phyloP scores from a whole-genome alignment of 2,797 vertebrate species.

The Macropus fuliginosus region DNA sequence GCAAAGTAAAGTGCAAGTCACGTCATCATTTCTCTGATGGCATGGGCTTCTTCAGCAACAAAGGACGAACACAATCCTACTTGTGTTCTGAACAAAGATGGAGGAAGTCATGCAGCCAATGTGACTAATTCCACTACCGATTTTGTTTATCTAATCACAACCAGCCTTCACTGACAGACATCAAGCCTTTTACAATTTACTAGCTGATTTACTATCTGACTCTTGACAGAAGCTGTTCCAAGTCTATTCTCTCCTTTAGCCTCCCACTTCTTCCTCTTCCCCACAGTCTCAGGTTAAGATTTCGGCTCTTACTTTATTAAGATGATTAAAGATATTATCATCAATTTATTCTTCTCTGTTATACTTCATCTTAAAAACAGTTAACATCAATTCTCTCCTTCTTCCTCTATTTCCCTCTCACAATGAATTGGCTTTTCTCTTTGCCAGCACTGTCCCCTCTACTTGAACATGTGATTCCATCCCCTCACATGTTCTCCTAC shows the following conservation, averaged over 20 bases:
- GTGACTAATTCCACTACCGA: not conserved
- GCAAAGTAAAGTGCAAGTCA: no score
- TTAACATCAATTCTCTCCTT: not conserved
- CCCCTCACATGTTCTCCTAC: not conserved
- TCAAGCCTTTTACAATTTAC: not conserved
- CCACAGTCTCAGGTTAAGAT: not conserved
- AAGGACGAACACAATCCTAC: no score
- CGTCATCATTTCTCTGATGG: no score
- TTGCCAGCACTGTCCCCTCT: not conserved
- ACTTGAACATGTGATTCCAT: not conserved
- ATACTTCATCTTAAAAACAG: not conserved
- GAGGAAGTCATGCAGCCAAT: not conserved
- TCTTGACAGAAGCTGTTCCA: not conserved
- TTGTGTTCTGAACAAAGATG: not conserved
- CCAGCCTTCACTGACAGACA: not conserved
- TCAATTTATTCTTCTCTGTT: not conserved
- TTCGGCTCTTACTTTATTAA: not conserved
- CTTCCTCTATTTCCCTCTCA: not conserved
- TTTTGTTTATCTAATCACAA: not conserved
- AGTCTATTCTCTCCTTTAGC: not conserved
- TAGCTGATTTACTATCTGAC: not conserved
- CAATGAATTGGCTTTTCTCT: not conserved
- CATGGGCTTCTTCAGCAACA: no score
- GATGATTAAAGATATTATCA: not conserved
- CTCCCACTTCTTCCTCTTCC: not conserved